phyloP scores from a whole-genome alignment of 2,888 invertebrate species.

The Drosophila niveifrons region DNA sequence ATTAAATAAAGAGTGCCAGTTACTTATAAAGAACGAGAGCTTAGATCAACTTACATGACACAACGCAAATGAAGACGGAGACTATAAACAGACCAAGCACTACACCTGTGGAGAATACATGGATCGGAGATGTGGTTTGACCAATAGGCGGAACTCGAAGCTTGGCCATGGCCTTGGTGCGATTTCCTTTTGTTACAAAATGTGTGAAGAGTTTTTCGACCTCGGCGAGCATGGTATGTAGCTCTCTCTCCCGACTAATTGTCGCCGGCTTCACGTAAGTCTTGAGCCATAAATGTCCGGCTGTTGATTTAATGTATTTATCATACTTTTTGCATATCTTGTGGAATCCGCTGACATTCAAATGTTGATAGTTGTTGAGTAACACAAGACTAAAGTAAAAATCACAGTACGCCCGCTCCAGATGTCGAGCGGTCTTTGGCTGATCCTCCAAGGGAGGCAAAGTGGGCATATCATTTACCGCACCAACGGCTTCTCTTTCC shows the following conservation, averaged over 20 bases:
- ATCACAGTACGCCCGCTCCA: constrained; percentile 97
- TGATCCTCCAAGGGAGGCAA: constrained; percentile 42
- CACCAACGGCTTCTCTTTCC: neutral
- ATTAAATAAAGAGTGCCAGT: too few species aligned
- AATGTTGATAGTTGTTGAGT: constrained; percentile 97
- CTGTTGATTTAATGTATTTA: constrained; percentile 91
- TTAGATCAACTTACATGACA: constrained; percentile 88
- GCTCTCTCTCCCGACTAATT: constrained; percentile 86
- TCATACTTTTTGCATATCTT: constrained; percentile 99
- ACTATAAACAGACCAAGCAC: constrained; percentile 96
- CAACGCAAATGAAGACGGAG: constrained; percentile 91
- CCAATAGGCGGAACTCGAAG: constrained; percentile 97
- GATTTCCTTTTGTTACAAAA: constrained; percentile 94
- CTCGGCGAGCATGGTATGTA: constrained; percentile 86
- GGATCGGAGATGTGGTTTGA: constrained; percentile 92
- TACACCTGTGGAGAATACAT: constrained; percentile 97
- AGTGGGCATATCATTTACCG: neutral
- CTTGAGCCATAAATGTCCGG: constrained; percentile 94
- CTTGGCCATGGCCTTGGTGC: constrained; percentile 98
- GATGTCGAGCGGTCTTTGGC: constrained; percentile 34
- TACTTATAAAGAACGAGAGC: too few species aligned
- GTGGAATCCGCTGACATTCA: constrained; percentile 98
- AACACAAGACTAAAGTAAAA: constrained; percentile 98
- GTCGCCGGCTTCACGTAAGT: constrained; percentile 90
- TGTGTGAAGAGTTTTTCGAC: constrained; percentile 94